Percentiles rank a stretch among this genome's conserved stretches.
These are phyloP conservation scores for Pempheris klunzingeri DNA, from an alignment of 2,797 vertebrate genomes.

Conservation along the genomic window DNA sequence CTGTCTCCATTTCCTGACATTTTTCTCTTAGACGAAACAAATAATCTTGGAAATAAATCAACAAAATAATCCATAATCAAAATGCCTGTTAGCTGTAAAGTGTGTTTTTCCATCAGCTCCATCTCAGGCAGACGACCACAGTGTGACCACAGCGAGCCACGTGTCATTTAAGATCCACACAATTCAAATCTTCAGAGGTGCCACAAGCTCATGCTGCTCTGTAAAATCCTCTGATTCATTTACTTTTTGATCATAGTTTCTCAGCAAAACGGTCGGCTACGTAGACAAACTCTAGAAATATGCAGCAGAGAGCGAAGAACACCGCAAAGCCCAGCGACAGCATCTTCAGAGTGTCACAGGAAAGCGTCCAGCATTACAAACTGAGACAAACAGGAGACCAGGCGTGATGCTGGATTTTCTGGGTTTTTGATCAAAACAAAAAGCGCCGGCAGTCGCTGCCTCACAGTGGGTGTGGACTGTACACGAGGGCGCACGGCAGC, in stretches of 20 bases:
- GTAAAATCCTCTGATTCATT: constrained; percentile 8
- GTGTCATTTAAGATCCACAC: constrained; percentile 16
- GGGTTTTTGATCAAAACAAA: constrained; percentile 23
- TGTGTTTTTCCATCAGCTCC: no score
- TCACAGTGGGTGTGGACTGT: constrained; percentile 63
- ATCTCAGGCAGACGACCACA: constrained; percentile 53
- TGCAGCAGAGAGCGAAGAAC: constrained; percentile 54
- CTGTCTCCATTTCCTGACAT: background rate
- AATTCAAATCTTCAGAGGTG: constrained; percentile 8
- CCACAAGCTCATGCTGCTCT: constrained; percentile 33
- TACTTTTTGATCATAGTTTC: background rate
- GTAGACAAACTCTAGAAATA: constrained; percentile 44
- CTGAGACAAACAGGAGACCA: constrained; percentile 1
- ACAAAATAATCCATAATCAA: background rate
- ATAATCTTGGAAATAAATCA: background rate
- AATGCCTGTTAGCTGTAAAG: no score
- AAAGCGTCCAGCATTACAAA: constrained; percentile 27
- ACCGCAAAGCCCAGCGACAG: constrained; percentile 41
- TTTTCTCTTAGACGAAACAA: background rate
- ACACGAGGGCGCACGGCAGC: constrained; percentile 9
- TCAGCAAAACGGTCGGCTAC: constrained; percentile 39
- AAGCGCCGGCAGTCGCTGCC: constrained; percentile 29
- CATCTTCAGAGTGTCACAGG: constrained; percentile 32
- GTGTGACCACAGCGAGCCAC: constrained; percentile 4
- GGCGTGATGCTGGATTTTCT: background rate